These are phyloP conservation scores for Drosophila nebulosa DNA, from an alignment of 1,140 invertebrate genomes.

Conservation along the genomic window DNA sequence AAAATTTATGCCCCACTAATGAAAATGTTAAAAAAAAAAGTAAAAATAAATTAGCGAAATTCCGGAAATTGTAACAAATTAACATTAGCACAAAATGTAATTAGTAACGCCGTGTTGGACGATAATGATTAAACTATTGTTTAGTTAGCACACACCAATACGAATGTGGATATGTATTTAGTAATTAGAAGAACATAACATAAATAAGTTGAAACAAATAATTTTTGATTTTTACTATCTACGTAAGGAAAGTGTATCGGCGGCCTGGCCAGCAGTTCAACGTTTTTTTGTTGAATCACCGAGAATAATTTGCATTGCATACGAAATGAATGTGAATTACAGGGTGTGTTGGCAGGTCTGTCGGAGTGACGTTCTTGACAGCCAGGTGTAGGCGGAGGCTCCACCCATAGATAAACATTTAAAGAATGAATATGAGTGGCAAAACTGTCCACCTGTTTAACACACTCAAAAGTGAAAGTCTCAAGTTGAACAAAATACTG, in stretches of 20 bases:
- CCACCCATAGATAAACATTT: neutral
- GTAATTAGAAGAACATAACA: neutral
- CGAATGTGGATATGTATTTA: neutral
- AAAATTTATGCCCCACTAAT: slow-evolving; percentile 69
- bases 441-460: neutral
- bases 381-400: neutral
- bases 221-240: neutral
- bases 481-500: neutral
- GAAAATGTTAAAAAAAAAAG: slow-evolving; percentile 71
- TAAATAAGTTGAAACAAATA: neutral
- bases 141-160: neutral
- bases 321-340: slow-evolving; percentile 9
- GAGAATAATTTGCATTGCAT: slow-evolving; percentile 8
- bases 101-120: slow-evolving; percentile 65
- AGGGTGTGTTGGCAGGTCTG: slow-evolving; percentile 1
- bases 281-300: slow-evolving; percentile 13
- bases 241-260: neutral
- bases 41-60: slow-evolving; percentile 79
- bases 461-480: neutral
- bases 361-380: neutral
- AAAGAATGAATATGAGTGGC: neutral
- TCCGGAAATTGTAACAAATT: slow-evolving; percentile 80
- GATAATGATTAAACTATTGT: slow-evolving; percentile 31
- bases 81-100: slow-evolving; percentile 72
- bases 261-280: neutral